Percentiles rank a stretch among this genome's conserved stretches.
phyloP scores from a whole-genome alignment of 2,797 vertebrate species.

The Phoxinus dragarum region DNA sequence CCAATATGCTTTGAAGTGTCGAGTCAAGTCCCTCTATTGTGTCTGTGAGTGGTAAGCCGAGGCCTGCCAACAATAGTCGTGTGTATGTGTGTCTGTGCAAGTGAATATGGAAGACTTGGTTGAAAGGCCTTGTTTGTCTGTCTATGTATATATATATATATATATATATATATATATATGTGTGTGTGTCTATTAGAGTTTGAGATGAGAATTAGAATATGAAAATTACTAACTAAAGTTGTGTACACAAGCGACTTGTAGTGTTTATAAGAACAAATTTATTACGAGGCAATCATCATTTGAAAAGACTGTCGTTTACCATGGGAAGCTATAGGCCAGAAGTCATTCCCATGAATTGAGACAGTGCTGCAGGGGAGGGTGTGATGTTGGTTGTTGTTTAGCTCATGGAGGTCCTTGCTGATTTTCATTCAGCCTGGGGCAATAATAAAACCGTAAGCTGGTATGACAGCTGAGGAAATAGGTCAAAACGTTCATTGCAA shows the following conservation, averaged over 20 bases:
- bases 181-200: not conserved
- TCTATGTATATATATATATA: not conserved
- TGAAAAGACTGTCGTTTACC: not conserved
- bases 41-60: conserved; percentile 82
- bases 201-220: not conserved
- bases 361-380: conserved; percentile 11
- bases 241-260: no score
- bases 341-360: not conserved
- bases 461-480: conserved; percentile 17
- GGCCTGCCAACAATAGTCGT: conserved; percentile 64
- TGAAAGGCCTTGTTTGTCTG: not conserved
- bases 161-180: no score
- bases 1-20: conserved; percentile 95
- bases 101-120: not conserved
- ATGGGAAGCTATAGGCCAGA: not conserved
- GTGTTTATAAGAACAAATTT: no score
- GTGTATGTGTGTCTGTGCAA: conserved; percentile 31
- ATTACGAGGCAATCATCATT: not conserved
- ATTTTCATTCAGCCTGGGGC: not conserved
- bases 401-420: not conserved
- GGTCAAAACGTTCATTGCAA: not conserved
- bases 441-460: not conserved
- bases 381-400: not conserved
- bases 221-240: not conserved
- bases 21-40: conserved; percentile 91